Percentiles rank a stretch among this genome's conserved stretches.
Evolutionary conservation across 2,888 invertebrate species (phyloP).

Genomic region (Latrodectus hesperus): DNA sequence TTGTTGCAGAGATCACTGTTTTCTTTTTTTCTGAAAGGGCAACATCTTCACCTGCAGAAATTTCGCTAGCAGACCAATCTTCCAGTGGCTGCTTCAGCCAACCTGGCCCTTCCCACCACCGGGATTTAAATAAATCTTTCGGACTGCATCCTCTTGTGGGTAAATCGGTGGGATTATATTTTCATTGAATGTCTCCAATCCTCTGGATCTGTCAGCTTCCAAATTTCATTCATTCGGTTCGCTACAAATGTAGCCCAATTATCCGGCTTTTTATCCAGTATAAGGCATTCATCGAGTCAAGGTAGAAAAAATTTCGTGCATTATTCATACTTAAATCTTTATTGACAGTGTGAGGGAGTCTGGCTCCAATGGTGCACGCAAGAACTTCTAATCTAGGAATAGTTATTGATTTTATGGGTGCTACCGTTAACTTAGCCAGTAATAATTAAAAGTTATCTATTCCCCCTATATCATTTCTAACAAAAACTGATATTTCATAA

Average conservation of each 20-base stretch:
- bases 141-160: conserved; percentile 3
- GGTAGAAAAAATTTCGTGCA: background rate
- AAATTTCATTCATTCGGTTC: background rate
- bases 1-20: background rate
- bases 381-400: background rate
- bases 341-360: too few relatives aligned
- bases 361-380: too few relatives aligned
- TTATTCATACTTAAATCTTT: too few relatives aligned
- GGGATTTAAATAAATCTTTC: background rate
- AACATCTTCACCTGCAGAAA: too few relatives aligned
- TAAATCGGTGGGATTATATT: background rate
- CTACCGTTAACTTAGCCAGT: background rate
- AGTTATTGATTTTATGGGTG: background rate
- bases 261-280: background rate
- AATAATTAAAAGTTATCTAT: background rate
- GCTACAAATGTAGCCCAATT: background rate
- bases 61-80: background rate
- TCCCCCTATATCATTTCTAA: background rate
- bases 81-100: background rate
- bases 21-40: too few relatives aligned
- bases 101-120: background rate
- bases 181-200: too few relatives aligned
- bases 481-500: background rate
- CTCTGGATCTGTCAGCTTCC: too few relatives aligned
- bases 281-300: background rate